Evolutionary conservation across 2,888 invertebrate genomes (phyloP).

Genomic region (Agrotis exclamationis): DNA sequence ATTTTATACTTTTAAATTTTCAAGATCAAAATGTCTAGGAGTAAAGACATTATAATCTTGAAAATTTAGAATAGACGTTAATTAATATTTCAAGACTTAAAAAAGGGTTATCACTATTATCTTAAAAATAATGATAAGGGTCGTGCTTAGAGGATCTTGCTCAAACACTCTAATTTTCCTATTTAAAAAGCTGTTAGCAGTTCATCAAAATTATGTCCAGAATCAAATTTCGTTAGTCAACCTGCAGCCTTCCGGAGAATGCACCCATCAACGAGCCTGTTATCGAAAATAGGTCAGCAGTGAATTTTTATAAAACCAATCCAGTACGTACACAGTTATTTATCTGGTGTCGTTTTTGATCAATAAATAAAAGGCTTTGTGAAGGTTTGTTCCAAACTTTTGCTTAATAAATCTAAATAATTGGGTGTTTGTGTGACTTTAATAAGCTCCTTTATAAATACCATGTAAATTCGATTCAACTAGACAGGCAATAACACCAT

Average conservation of each 20-base stretch:
- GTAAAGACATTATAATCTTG: too few relatives aligned
- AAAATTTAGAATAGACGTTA: too few relatives aligned
- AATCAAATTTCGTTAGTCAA: slow-evolving; percentile 26
- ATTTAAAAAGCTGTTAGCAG: background rate
- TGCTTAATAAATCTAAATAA: background rate
- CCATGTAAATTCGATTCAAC: too few relatives aligned
- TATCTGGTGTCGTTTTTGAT: slow-evolving; percentile 26
- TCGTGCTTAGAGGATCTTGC: background rate
- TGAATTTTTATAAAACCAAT: slow-evolving; percentile 32
- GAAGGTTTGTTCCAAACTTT: background rate
- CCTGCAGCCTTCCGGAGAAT: slow-evolving; percentile 28
- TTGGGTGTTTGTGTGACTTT: background rate
- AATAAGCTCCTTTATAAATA: too few relatives aligned
- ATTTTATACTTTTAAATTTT: too few relatives aligned
- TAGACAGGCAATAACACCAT: too few relatives aligned
- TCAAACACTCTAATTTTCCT: background rate
- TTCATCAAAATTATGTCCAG: slow-evolving; percentile 9
- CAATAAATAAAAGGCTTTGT: slow-evolving; percentile 7
- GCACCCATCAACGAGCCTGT: slow-evolving; percentile 43
- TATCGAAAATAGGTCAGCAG: slow-evolving; percentile 47
- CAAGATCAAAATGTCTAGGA: too few relatives aligned
- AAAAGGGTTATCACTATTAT: background rate
- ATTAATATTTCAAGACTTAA: background rate
- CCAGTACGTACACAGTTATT: slow-evolving; percentile 24
- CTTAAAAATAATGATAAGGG: background rate